Base-by-base conservation (phyloP, 2,113 vertebrate species). In the Oreochromis niloticus region DNA sequence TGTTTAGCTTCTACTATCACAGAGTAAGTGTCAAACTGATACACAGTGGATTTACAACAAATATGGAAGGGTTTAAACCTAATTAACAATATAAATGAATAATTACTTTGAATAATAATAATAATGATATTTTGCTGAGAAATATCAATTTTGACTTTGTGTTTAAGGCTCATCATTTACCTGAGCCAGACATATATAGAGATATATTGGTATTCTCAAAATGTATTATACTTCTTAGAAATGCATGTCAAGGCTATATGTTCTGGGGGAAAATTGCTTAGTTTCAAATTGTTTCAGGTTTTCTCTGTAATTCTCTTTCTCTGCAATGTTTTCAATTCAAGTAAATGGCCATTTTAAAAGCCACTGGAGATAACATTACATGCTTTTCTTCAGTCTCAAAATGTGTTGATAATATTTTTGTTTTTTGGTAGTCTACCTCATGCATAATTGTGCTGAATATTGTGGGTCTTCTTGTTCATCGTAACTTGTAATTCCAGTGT, bases 1-100 rank as follows among this genome's bases (percentile, higher is more conserved):
- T 30, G 55, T 79, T 87, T 27, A 78, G 55, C 81, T 82, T 81
- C 83, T 83, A 73, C 82, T 85, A 83, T 92, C 87, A 84, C 92
- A 63, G 84, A 91, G 85, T 84, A 91, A 86, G 87, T 93, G 91
- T 91, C 87, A 91, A 68, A 88, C 82, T 7, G 95, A 90, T 94
- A 81, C 84, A 84, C 84, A 52, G 56, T 82, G 84, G 55, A 85
- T 87, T 89, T 85, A 54, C 66, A 88, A 90, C 88, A 92, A 91
- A 93, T 88, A 83, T 17, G 80, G 16, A 82, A 87, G 43, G 80
- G 78, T 80, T 66, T 52, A 43, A 79, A 80, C 78, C 46, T 34
- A 66, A 86, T 85, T 39, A 80, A 81, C 27, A 32, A 22, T 63
- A 80, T 84, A 39, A 83, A 36, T 88, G 10, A 66, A 82, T 68